Percentiles rank a stretch among this genome's conserved stretches.
These are phyloP conservation scores for Styela clava DNA, from an alignment of 23 tunicate species.

Conservation along the genomic window DNA sequence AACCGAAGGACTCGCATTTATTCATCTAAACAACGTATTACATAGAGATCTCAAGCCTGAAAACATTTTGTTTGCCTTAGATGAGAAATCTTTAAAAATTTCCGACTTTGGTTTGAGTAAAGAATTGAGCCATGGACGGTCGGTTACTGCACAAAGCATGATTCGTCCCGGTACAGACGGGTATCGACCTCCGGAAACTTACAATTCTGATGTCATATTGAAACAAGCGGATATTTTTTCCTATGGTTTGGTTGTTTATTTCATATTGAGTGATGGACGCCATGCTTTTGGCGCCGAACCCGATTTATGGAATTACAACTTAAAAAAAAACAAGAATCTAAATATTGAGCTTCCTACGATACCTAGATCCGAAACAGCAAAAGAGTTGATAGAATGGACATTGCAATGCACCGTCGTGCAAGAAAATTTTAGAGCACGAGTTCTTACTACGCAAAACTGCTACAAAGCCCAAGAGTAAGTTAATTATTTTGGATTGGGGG, in stretches of 20 bases:
- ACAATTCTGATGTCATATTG: background rate
- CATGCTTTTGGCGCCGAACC: conserved; percentile 12
- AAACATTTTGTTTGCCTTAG: background rate
- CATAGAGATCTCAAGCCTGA: conserved; percentile 22
- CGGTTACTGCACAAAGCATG: conserved; percentile 1
- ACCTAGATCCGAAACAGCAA: conserved; percentile 5
- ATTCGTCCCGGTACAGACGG: conserved; percentile 16
- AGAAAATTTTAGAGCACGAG: background rate
- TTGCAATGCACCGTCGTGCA: background rate
- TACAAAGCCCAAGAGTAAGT: background rate
- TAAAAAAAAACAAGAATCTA: background rate
- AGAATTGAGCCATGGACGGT: background rate
- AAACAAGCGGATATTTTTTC: conserved; percentile 11
- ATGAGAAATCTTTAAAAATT: conserved; percentile 7
- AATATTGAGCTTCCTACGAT: background rate
- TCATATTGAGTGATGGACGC: conserved; percentile 1
- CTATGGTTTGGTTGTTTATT: background rate
- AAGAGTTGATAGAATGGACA: background rate
- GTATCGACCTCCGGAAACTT: conserved; percentile 12
- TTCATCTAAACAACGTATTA: conserved; percentile 1
- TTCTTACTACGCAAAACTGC: background rate
- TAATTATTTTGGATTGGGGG: background rate
- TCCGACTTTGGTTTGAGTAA: conserved; percentile 16
- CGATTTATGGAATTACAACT: conserved; percentile 4
- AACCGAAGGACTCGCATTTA: background rate